Evolutionary conservation across 2,113 vertebrate species (phyloP), one percentile per base, ranked within the genome.

Genomic region (Vimba vimba): DNA sequence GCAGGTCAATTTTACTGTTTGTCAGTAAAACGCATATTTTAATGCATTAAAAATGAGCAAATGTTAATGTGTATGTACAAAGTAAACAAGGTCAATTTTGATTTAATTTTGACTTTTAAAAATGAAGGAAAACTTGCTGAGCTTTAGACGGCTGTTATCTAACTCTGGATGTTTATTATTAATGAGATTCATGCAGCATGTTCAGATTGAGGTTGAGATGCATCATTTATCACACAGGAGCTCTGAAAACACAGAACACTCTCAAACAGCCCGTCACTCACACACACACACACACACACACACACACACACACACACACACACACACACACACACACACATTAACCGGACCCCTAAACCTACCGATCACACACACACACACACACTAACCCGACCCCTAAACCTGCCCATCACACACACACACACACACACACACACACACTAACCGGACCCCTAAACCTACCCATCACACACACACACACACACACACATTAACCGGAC

Each of bases 171-270:
- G 17, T 39, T 23, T 39, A 69, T 69, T 69, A 69, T 69, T 69
- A 21, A 69, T 69, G 66, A 69, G 33, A 69, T 39, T 69, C 17
- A 69, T 19, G 52, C 17, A 55, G 52, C 52, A 6, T 39, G 33
- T 69, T 23, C 8, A 69, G 33, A 69, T 36, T 36, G 33, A 69
- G 17, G 30, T 4, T 69, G 17, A 69, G 30, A 69, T 69, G 66
- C 66, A 69, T 69, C 33, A 69, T 69, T 69, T 69, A 69, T 69
- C 30, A 68, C 30, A 9, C 64, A 66, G 60, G 25, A 64, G 62
- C n/a, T 25, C 10, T 55, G 17, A 19, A 6, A 19, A 55, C 52
- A 55, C 52, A 55, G 5, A 15, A 52, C 13, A 52, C 13, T 52
- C 47, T 50, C 50, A 52, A 19, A 6, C 17, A 5, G 15, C 4